phyloP scores from a whole-genome alignment of 2,888 invertebrate genomes.

The Leptinotarsa peninsularis region DNA sequence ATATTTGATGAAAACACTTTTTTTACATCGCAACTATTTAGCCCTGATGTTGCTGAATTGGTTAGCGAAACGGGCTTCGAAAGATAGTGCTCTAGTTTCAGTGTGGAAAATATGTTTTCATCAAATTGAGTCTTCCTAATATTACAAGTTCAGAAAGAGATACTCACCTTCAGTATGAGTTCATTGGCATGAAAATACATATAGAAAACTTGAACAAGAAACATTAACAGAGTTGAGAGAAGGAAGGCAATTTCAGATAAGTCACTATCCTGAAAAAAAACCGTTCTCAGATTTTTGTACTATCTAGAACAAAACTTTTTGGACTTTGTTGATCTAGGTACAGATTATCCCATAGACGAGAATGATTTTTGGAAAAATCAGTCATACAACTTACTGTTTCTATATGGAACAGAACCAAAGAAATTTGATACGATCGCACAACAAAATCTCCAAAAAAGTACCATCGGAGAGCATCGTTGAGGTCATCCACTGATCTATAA shows the following conservation, averaged over 20 bases:
- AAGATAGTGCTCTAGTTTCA: too few species aligned
- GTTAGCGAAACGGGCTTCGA: too few species aligned
- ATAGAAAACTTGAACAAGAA: constrained; percentile 9
- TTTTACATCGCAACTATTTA: too few species aligned
- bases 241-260: neutral
- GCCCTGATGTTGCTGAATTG: too few species aligned
- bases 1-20: too few species aligned
- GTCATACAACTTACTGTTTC: neutral
- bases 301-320: too few species aligned
- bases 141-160: too few species aligned
- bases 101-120: too few species aligned
- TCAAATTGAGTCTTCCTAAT: too few species aligned
- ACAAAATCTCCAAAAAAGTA: constrained; percentile 5
- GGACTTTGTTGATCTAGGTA: neutral
- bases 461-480: neutral
- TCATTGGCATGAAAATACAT: constrained; percentile 3
- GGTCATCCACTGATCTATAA: neutral
- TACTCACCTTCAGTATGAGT: neutral
- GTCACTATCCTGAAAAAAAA: neutral
- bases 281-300: too few species aligned
- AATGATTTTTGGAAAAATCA: neutral
- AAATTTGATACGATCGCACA: neutral
- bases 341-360: neutral
- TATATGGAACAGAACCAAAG: constrained; percentile 1
- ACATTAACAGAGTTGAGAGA: neutral